Evolutionary conservation across 2,888 invertebrate genomes (phyloP).

Genomic region (Tubulanus polymorphus): DNA sequence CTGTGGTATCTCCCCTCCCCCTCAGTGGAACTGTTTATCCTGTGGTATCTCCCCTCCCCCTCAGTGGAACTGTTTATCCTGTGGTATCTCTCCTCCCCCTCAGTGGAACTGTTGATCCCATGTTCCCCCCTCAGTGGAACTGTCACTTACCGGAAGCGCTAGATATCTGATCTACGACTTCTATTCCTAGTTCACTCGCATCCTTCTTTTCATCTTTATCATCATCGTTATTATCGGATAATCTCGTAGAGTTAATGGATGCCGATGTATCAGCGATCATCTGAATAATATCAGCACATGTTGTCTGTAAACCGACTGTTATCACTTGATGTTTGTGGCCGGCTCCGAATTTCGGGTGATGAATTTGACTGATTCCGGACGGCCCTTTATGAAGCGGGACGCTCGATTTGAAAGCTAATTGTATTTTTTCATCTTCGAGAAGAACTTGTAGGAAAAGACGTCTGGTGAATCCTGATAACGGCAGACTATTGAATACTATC

Average conservation of each 20-base stretch:
- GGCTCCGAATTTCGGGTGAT: conserved; percentile 70
- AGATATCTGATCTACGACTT: conserved; percentile 60
- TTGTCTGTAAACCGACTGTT: conserved; percentile 71
- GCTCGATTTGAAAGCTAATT: conserved; percentile 63
- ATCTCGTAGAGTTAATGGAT: background rate
- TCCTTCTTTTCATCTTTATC: conserved; percentile 39
- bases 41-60: no score
- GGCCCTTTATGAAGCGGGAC: conserved; percentile 26
- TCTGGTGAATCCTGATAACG: conserved; percentile 78
- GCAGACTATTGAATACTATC: conserved; percentile 22
- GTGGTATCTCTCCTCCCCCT: no score
- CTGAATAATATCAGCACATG: conserved; percentile 69
- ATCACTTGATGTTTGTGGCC: conserved; percentile 70
- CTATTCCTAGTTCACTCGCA: conserved; percentile 46
- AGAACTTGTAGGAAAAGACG: conserved; percentile 80
- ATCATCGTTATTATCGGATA: no score
- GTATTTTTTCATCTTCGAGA: conserved; percentile 78
- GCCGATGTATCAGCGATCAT: conserved; percentile 53
- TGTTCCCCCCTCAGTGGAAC: no score
- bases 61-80: no score
- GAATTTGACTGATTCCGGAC: conserved; percentile 28
- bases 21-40: no score
- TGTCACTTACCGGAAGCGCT: conserved; percentile 64
- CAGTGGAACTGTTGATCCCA: no score
- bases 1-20: no score